Evolutionary conservation across 2,888 invertebrate species (phyloP).

Genomic region (Poecilus cupreus): DNA sequence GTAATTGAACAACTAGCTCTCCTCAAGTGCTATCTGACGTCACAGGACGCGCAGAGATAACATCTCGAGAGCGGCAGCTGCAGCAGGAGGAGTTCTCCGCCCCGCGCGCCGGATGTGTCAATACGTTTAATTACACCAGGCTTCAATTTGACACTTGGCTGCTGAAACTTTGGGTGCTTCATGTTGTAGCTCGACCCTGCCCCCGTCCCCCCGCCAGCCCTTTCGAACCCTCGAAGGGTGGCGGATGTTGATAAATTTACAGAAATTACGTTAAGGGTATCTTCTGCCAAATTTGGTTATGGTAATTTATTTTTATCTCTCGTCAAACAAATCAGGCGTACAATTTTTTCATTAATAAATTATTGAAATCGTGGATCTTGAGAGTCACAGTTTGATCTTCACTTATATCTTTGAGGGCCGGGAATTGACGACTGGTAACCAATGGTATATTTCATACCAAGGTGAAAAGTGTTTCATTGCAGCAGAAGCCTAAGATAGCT

Average conservation of each 20-base stretch:
- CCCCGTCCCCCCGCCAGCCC: background rate
- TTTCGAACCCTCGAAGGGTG: too few relatives aligned
- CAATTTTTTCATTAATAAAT: too few relatives aligned
- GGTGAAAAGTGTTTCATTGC: too few relatives aligned
- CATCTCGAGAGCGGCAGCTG: slow-evolving; percentile 5
- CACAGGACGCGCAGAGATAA: background rate
- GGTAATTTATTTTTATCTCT: background rate
- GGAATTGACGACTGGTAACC: too few relatives aligned
- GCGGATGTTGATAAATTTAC: slow-evolving; percentile 23
- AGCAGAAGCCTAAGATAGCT: too few relatives aligned
- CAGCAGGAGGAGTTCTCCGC: background rate
- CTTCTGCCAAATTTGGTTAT: background rate
- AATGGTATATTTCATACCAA: too few relatives aligned
- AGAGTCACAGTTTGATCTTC: too few relatives aligned
- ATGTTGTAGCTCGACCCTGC: background rate
- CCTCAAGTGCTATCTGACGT: background rate
- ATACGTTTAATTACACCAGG: slow-evolving; percentile 68
- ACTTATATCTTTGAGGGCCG: too few relatives aligned
- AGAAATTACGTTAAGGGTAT: background rate
- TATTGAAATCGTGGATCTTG: too few relatives aligned
- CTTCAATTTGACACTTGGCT: slow-evolving; percentile 64
- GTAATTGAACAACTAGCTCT: background rate
- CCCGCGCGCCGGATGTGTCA: slow-evolving; percentile 65
- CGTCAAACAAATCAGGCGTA: too few relatives aligned
- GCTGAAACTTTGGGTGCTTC: slow-evolving; percentile 60